Evolutionary conservation across 2,113 vertebrate genomes (phyloP), one percentile per base, ranked within the genome.

Genomic region (Rattus norvegicus): DNA sequence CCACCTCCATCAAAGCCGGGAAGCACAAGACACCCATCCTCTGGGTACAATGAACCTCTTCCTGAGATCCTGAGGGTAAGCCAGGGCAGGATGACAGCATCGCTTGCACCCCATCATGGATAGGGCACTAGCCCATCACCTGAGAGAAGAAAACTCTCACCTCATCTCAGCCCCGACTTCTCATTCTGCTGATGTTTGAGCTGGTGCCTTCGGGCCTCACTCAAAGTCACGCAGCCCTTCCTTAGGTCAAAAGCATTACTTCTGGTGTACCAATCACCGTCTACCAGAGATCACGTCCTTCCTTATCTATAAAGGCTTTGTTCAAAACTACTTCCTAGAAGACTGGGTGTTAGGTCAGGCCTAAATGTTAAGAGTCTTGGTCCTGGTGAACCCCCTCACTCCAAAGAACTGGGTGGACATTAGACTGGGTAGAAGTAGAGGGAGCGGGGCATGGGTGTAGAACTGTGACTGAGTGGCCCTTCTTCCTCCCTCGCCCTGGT

Each of bases 1-100:
- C 67, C 67, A 39, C 81, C 76, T 84, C 30, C 92, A 59, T 87
- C 69, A 67, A 88, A 94, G 19, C 30, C 33, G 95, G 54, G 76
- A 79, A 79, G 63, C 22, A 54, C 70, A 73, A 9, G 67, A 56
- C n/a, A 47, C 39, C 36, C 20, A 47, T 47, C 36, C 20, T 39
- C 9, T 56, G 39, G 26, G 33, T 54, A 22, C 33, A 17, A 47
- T 11, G 19, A 65, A 65, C 22, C 16, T 24, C 36, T 4, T 73
- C 14, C 70, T 61, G 89, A 72, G 36, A 94, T 56, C 19, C 65
- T 6, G 8, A 91, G 36, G 85, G 73, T 26, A 36, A 88, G 11
- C 70, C n/a, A 39, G 24, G 67, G 33, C 70, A 92, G n/a, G 59
- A 5, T 20, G 39, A 59, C 11, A 26, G 22, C 39, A 49, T 81